A percentile compares a stretch with the other conserved stretches of the same genome.
Conservation (phyloP, 1,140 invertebrate genomes). For the Papilio machaon region DNA sequence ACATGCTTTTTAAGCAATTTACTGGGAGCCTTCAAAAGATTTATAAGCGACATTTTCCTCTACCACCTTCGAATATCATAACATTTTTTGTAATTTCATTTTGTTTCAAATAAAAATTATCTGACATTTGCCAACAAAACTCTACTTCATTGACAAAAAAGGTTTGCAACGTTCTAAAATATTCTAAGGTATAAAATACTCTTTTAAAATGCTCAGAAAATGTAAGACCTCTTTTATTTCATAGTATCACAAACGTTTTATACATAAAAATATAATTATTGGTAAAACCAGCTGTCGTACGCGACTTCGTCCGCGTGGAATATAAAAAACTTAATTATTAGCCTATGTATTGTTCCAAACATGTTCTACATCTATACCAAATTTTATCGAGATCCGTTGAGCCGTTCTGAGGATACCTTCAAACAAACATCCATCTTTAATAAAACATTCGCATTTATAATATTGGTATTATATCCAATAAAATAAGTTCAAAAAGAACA, state of each 20-base stretch:
- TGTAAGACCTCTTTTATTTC: not conserved
- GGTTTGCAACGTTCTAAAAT: not conserved
- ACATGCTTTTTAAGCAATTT: conserved; percentile 71
- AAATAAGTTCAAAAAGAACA: too few relatives aligned
- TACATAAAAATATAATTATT: too few relatives aligned
- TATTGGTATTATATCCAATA: too few relatives aligned
- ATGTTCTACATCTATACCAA: too few relatives aligned
- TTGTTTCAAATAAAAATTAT: conserved; percentile 4
- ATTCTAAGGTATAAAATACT: not conserved
- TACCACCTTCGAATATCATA: conserved; percentile 14
- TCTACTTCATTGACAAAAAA: not conserved
- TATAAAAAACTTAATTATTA: too few relatives aligned
- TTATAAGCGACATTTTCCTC: conserved; percentile 64
- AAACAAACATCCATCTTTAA: too few relatives aligned
- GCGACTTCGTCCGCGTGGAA: too few relatives aligned
- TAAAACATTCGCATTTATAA: too few relatives aligned
- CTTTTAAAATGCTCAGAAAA: not conserved
- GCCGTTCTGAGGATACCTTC: too few relatives aligned
- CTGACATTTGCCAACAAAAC: not conserved
- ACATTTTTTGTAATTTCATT: conserved; percentile 17
- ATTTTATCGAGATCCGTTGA: too few relatives aligned
- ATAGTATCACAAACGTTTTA: not conserved
- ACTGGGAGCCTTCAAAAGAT: conserved; percentile 60
- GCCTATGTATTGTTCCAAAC: too few relatives aligned
- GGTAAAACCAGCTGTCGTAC: too few relatives aligned